Evolutionary conservation across 2,113 vertebrate species (phyloP).

Genomic region (Labeo catla): DNA sequence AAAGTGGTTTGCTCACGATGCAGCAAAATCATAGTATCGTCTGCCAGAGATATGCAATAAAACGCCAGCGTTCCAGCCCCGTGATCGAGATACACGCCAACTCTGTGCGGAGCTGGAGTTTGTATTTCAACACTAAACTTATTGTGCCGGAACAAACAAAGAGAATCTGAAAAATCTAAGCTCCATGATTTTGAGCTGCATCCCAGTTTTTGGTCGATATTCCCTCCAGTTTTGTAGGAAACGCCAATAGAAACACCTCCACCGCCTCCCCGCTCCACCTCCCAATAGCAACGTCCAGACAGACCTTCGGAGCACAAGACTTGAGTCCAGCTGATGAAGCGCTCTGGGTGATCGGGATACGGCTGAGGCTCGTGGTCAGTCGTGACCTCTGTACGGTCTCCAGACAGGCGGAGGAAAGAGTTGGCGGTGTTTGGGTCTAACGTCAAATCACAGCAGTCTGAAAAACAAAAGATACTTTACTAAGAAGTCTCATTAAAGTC

Average conservation of each 20-base stretch:
- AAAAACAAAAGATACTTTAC: not conserved
- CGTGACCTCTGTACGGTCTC: slow-evolving; percentile 59
- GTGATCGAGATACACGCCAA: slow-evolving; percentile 78
- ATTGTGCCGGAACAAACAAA: slow-evolving; percentile 79
- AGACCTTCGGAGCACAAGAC: slow-evolving; percentile 77
- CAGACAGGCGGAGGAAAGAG: slow-evolving; percentile 65
- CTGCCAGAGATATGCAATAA: slow-evolving; percentile 66
- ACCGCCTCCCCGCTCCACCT: slow-evolving; percentile 76
- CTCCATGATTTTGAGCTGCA: slow-evolving; percentile 84
- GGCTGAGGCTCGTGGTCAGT: slow-evolving; percentile 59
- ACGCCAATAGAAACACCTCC: slow-evolving; percentile 74
- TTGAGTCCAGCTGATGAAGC: slow-evolving; percentile 77
- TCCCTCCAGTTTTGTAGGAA: slow-evolving; percentile 75
- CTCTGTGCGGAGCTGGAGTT: slow-evolving; percentile 63
- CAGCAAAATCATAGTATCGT: slow-evolving; percentile 72
- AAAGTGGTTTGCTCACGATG: slow-evolving; percentile 76
- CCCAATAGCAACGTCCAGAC: slow-evolving; percentile 80
- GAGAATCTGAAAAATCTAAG: slow-evolving; percentile 71
- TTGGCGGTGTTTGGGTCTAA: slow-evolving; percentile 75
- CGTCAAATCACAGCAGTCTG: slow-evolving; percentile 69
- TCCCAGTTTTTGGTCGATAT: slow-evolving; percentile 76
- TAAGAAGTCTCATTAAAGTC: not conserved
- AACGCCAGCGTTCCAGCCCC: slow-evolving; percentile 74
- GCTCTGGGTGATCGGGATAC: slow-evolving; percentile 66
- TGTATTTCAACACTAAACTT: slow-evolving; percentile 69